phyloP scores from a whole-genome alignment of 2,797 vertebrate genomes.

The Pelodytes ibericus region DNA sequence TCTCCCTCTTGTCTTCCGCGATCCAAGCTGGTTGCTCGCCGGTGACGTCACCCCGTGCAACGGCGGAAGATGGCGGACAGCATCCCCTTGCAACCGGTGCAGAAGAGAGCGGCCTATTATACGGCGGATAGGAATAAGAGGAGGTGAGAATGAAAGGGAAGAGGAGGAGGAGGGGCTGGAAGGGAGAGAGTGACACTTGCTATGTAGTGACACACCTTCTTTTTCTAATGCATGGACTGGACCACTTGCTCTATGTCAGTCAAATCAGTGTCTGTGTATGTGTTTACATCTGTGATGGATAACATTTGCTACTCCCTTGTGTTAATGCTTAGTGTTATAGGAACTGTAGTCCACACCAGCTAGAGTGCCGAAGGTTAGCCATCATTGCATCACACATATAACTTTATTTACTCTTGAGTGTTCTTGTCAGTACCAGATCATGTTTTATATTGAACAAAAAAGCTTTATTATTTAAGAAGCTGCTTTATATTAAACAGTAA shows the following conservation, averaged over 20 bases:
- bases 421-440: no score
- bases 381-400: no score
- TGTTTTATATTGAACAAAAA: no score
- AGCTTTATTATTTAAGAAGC: no score
- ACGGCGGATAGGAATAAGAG: conserved; percentile 79
- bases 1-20: conserved; percentile 15
- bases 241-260: background rate
- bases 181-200: conserved; percentile 12
- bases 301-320: no score
- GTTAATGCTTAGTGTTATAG: no score
- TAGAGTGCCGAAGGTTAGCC: no score
- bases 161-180: background rate
- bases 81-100: conserved; percentile 84
- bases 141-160: conserved; percentile 74
- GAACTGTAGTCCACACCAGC: no score
- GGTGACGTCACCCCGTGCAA: conserved; percentile 43
- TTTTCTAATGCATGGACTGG: background rate
- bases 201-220: background rate
- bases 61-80: conserved; percentile 86
- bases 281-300: no score
- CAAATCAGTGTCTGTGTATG: background rate
- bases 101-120: conserved; percentile 80
- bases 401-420: no score
- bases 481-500: no score
- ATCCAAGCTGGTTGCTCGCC: conserved; percentile 30